Evolutionary conservation across 2,113 vertebrate species (phyloP).

Genomic region (Pampusana beccarii): DNA sequence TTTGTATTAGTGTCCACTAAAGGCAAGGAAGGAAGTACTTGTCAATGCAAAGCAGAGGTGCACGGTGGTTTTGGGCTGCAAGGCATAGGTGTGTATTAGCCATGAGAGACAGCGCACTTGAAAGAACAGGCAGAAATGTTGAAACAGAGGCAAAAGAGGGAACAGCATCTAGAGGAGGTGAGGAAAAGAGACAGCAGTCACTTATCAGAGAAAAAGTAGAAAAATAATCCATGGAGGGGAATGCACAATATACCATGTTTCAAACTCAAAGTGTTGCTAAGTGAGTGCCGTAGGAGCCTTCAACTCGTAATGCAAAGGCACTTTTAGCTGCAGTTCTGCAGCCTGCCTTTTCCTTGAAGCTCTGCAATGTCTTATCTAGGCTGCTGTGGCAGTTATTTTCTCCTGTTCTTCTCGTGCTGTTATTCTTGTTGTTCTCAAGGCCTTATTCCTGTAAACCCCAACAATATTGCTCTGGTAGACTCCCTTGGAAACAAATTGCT

Average conservation of each 20-base stretch:
- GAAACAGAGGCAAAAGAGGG: background rate
- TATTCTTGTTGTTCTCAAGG: background rate
- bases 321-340: background rate
- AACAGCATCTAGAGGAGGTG: background rate
- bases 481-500: background rate
- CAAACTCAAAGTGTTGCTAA: background rate
- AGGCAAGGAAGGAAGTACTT: background rate
- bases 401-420: background rate
- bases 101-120: background rate
- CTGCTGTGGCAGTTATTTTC: background rate
- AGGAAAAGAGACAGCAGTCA: background rate
- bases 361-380: background rate
- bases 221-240: background rate
- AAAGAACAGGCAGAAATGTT: background rate
- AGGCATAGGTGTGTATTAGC: background rate
- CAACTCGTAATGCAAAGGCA: background rate
- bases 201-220: background rate
- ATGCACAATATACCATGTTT: background rate
- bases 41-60: background rate
- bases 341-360: background rate
- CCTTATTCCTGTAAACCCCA: background rate
- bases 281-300: background rate
- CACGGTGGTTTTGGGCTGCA: background rate
- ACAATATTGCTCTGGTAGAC: fast-evolving
- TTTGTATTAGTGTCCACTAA: background rate